Percentiles rank a stretch among this genome's conserved stretches.
Evolutionary conservation across 1,140 invertebrate species (phyloP).

Genomic region (Bombus balteatus): DNA sequence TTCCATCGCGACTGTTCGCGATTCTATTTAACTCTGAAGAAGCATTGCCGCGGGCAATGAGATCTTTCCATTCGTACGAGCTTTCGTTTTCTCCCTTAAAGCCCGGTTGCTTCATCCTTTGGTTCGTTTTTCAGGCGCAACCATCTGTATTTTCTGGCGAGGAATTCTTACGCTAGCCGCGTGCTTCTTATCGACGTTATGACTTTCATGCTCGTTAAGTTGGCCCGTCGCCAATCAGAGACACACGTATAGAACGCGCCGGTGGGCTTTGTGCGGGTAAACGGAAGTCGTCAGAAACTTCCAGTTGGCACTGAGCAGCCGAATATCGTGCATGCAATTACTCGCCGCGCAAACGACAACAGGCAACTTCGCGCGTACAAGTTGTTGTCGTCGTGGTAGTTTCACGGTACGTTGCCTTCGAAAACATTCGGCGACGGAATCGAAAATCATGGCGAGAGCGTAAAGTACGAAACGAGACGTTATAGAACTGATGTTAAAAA

Average conservation of each 20-base stretch:
- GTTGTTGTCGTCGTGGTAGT: conserved; percentile 26
- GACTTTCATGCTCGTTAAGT: conserved; percentile 56
- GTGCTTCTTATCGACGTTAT: conserved; percentile 52
- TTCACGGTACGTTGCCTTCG: conserved; percentile 13
- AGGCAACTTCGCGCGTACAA: conserved; percentile 22
- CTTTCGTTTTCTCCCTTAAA: neutral
- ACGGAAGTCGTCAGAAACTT: conserved; percentile 66
- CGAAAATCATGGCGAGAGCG: neutral
- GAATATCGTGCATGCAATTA: conserved; percentile 68
- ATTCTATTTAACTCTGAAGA: neutral
- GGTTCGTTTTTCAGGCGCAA: neutral
- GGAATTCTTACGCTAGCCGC: conserved; percentile 48
- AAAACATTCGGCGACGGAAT: conserved; percentile 11
- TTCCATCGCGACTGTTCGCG: neutral
- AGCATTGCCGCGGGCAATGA: neutral
- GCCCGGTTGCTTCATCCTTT: neutral
- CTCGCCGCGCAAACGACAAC: conserved; percentile 34
- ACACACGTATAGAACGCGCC: conserved; percentile 3
- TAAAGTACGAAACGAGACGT: neutral
- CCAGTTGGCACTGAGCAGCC: conserved; percentile 57
- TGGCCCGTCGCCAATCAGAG: conserved; percentile 62
- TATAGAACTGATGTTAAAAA: no score
- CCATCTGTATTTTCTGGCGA: conserved; percentile 30
- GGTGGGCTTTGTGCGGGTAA: conserved; percentile 35
- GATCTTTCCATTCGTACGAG: neutral